These are phyloP conservation scores for Saccopteryx bilineata DNA, from an alignment of 2,113 vertebrate genomes.

Conservation along the genomic window DNA sequence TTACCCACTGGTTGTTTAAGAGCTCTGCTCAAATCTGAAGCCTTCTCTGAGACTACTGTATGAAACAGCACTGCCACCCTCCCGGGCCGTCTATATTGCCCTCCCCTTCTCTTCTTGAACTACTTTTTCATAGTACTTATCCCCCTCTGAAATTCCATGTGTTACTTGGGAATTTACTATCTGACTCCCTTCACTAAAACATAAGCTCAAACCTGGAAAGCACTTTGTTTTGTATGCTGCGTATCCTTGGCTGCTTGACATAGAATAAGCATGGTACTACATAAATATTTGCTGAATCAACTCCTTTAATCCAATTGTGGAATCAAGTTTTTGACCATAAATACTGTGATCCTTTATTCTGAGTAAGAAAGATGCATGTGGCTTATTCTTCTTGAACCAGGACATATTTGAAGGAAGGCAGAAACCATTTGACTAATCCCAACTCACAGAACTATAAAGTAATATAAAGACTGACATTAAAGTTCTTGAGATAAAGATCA, in stretches of 20 bases:
- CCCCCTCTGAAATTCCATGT: background rate
- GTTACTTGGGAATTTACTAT: conserved; percentile 19
- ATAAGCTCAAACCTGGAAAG: background rate
- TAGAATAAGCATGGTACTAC: background rate
- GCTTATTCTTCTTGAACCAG: conserved; percentile 10
- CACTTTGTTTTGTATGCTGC: background rate
- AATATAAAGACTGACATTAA: conserved; percentile 35
- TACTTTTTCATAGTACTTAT: conserved; percentile 33
- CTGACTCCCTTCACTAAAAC: background rate
- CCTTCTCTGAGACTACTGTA: background rate
- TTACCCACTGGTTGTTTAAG: background rate
- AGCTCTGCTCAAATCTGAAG: conserved; percentile 18
- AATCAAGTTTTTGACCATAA: conserved; percentile 16
- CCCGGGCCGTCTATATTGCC: background rate
- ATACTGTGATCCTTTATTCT: conserved; percentile 41
- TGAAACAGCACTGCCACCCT: background rate
- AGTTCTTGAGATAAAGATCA: conserved; percentile 1
- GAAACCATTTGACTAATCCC: conserved; percentile 5
- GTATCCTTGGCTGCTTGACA: background rate
- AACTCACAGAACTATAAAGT: conserved; percentile 25
- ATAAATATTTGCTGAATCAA: conserved; percentile 27
- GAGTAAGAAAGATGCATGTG: conserved; percentile 2
- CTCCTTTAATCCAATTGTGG: background rate
- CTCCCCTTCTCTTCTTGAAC: conserved; percentile 8
- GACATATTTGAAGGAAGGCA: background rate